Conservation (phyloP, 2,797 vertebrate genomes). For the Brotula barbata region DNA sequence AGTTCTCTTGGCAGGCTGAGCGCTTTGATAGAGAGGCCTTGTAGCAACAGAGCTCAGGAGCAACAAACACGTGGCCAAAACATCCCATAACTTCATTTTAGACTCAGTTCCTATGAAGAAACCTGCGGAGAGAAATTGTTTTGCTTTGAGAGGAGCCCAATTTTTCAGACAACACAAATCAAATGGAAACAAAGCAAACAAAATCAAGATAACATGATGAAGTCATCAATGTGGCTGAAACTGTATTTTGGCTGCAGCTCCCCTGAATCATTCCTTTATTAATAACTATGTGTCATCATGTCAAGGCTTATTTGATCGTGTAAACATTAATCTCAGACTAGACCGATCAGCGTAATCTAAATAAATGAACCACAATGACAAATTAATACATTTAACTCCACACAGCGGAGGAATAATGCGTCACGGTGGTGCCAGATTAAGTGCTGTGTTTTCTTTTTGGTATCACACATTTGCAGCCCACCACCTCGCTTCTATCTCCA, state of each 20-base stretch:
- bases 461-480: too few relatives aligned
- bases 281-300: slow-evolving; percentile 63
- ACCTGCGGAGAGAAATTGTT: slow-evolving; percentile 73
- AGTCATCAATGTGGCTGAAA: slow-evolving; percentile 49
- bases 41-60: slow-evolving; percentile 93
- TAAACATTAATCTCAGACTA: slow-evolving; percentile 24
- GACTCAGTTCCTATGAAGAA: slow-evolving; percentile 94
- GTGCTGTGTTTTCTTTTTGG: not conserved
- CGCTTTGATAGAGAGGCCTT: slow-evolving; percentile 87
- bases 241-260: slow-evolving; percentile 31
- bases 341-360: not conserved
- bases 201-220: slow-evolving; percentile 24
- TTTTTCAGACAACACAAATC: too few relatives aligned
- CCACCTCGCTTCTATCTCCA: not conserved
- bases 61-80: slow-evolving; percentile 97
- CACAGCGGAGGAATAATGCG: not conserved
- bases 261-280: slow-evolving; percentile 62
- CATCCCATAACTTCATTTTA: slow-evolving; percentile 99
- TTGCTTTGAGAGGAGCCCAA: slow-evolving; percentile 17
- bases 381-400: not conserved
- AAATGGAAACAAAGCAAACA: not conserved
- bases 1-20: slow-evolving; percentile 86
- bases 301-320: slow-evolving; percentile 19
- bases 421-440: slow-evolving; percentile 41
- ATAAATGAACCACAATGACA: not conserved